Conservation (phyloP, 2,888 invertebrate genomes). For the Pristionchus mayeri region DNA sequence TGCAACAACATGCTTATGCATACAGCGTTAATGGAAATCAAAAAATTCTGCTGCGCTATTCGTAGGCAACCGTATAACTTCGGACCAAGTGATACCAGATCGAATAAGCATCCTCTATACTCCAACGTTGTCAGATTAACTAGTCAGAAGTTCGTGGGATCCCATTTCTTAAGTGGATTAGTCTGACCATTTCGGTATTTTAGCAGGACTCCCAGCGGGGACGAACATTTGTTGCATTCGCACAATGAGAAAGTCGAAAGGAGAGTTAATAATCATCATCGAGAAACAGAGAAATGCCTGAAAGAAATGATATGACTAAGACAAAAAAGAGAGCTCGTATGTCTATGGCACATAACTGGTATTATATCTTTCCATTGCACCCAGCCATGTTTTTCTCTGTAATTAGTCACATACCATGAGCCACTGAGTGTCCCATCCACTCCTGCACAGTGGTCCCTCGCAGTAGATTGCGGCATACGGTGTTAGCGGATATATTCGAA, state of each 20-base stretch:
- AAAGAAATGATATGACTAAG: neutral
- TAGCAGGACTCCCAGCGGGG: neutral
- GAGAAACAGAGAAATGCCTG: neutral
- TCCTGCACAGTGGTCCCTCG: conserved; percentile 22
- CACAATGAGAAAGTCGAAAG: neutral
- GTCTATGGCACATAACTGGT: too few species aligned
- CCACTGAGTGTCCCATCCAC: neutral
- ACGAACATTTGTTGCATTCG: neutral
- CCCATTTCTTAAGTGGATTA: neutral
- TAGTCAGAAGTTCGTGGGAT: too few species aligned
- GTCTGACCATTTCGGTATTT: neutral
- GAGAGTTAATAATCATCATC: neutral
- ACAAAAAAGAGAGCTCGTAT: neutral
- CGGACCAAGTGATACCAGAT: too few species aligned
- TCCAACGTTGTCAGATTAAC: neutral
- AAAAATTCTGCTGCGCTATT: too few species aligned
- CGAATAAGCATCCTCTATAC: too few species aligned
- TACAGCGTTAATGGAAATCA: too few species aligned
- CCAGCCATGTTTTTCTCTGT: too few species aligned
- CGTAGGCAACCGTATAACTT: too few species aligned
- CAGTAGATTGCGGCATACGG: neutral
- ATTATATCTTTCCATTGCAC: too few species aligned
- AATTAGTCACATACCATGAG: neutral
- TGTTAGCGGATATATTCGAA: neutral
- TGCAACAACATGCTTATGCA: too few species aligned